Conservation (phyloP, 2,113 vertebrate genomes). For the Cavia aperea region DNA sequence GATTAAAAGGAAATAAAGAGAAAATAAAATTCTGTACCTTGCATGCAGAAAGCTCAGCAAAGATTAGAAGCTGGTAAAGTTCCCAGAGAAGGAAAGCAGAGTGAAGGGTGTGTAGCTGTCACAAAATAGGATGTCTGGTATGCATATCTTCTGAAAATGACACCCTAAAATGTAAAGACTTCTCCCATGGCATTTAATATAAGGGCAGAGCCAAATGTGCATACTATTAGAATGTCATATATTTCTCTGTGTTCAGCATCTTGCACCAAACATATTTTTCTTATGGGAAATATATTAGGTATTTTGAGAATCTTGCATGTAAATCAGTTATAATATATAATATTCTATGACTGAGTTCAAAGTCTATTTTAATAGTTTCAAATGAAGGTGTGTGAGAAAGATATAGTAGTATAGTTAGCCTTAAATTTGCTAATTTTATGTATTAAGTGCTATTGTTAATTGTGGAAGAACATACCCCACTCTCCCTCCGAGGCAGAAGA, state of each 20-base stretch:
- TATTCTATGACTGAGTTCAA: not conserved
- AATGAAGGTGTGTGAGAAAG: not conserved
- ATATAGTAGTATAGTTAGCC: not conserved
- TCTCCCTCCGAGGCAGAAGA: not conserved
- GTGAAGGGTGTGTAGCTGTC: not conserved
- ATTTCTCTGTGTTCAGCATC: not conserved
- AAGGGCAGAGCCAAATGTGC: not conserved
- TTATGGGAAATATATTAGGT: not conserved
- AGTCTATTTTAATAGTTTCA: not conserved
- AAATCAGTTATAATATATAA: not conserved
- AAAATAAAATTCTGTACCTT: not conserved
- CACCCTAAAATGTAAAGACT: not conserved
- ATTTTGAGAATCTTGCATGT: not conserved
- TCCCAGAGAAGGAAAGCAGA: not conserved
- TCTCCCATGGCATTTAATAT: not conserved
- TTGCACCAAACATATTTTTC: not conserved
- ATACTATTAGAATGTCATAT: not conserved
- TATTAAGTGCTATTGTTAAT: not conserved
- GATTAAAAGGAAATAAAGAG: not conserved
- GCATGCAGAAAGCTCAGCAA: not conserved
- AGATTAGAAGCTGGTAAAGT: not conserved
- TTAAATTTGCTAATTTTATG: slow-evolving; percentile 13
- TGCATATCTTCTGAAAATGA: not conserved
- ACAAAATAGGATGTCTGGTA: not conserved
- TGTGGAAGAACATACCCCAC: not conserved